Base-by-base conservation (phyloP, 1,140 invertebrate species). In the Liolophura sinensis region DNA sequence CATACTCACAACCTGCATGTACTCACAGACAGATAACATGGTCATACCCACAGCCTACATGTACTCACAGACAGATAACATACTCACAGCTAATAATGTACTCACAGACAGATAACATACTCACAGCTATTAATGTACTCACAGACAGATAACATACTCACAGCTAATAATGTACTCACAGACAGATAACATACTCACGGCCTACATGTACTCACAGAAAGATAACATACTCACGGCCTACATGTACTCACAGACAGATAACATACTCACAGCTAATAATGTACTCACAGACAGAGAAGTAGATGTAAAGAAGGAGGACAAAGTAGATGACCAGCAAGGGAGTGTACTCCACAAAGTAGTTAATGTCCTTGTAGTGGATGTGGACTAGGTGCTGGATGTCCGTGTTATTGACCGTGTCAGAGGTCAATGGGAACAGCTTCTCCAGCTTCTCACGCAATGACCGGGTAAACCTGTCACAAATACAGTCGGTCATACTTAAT, bases 101-200 rank as follows among this genome's bases (percentile, higher is more conserved):
- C 85, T 97, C 95, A 77, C 94, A 88, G 16, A 97, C 92, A 56
- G 94, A 97, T 81, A 97, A 98, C n/a, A n/a, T n/a, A n/a, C n/a
- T n/a, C n/a, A n/a, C n/a, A n/a, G n/a, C n/a, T n/a, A n/a, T n/a
- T n/a, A n/a, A n/a, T n/a, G n/a, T n/a, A n/a, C n/a, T n/a, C n/a
- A n/a, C n/a, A n/a, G n/a, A n/a, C n/a, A n/a, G n/a, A n/a, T n/a
- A n/a, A n/a, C n/a, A n/a, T n/a, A n/a, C n/a, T n/a, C n/a, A n/a
- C n/a, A n/a, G n/a, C n/a, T n/a, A n/a, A n/a, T n/a, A n/a, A n/a
- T n/a, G n/a, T n/a, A n/a, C n/a, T n/a, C n/a, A 9, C 31, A 40
- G 31, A 9, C 31, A 40, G 31, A 40, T 5, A 9, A 40, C 9
- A 9, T 40, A 9, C 31, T 40, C 9, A 40, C n/a, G 31, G 9